Conservation (phyloP, 2,888 invertebrate species). For the Euzophera pinguis region DNA sequence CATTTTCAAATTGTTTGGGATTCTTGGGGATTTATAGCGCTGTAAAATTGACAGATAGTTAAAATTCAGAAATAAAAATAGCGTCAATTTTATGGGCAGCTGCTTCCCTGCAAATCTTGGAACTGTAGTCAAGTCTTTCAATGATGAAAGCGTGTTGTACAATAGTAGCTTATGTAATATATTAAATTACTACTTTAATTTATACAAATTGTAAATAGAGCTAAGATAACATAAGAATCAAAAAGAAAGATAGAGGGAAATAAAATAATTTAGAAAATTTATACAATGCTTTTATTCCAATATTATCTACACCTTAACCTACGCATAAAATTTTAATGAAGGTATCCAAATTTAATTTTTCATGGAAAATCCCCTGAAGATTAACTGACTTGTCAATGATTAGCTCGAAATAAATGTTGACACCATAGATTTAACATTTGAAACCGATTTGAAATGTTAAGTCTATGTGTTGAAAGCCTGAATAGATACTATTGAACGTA, state of each 20-base stretch:
- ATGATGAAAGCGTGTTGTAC: slow-evolving; percentile 66
- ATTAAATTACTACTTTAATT: slow-evolving; percentile 73
- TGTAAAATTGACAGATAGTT: slow-evolving; percentile 1
- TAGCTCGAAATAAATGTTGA: too few species aligned
- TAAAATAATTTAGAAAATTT: slow-evolving; percentile 63
- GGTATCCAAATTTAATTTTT: too few species aligned
- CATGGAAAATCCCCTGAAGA: too few species aligned
- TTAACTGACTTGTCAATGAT: too few species aligned
- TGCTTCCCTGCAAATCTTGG: slow-evolving; percentile 9
- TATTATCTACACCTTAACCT: neutral
- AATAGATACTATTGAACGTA: too few species aligned
- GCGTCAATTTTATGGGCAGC: neutral
- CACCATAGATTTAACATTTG: too few species aligned
- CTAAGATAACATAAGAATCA: slow-evolving; percentile 72
- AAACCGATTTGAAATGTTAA: too few species aligned
- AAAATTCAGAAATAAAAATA: neutral
- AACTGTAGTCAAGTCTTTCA: slow-evolving; percentile 66
- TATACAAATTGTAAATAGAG: slow-evolving; percentile 77
- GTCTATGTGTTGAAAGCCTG: too few species aligned
- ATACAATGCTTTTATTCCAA: slow-evolving; percentile 44
- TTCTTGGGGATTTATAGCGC: slow-evolving; percentile 27
- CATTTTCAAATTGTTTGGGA: slow-evolving; percentile 21
- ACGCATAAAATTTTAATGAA: neutral
- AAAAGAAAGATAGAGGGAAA: slow-evolving; percentile 76
- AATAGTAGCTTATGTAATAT: slow-evolving; percentile 73